phyloP scores from a whole-genome alignment of 2,888 invertebrate species.

The Melipona beecheii region DNA sequence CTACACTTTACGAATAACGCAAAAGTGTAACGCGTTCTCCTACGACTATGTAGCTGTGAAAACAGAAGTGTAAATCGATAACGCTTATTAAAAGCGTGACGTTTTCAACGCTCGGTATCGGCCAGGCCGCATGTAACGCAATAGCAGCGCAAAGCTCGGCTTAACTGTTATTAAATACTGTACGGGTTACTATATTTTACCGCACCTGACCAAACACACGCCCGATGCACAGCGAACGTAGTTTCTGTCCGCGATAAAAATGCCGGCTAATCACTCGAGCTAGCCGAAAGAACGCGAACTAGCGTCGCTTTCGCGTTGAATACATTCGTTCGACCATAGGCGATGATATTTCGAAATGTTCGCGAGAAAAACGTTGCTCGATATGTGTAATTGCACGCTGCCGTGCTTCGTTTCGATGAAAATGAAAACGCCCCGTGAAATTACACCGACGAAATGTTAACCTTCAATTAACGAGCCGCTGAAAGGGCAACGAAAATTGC shows the following conservation, averaged over 20 bases:
- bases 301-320: too few species aligned
- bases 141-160: background rate
- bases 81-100: background rate
- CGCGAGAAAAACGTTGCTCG: background rate
- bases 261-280: too few species aligned
- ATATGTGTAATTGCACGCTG: background rate
- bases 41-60: background rate
- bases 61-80: background rate
- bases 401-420: background rate
- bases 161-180: background rate
- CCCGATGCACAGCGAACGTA: background rate
- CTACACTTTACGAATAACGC: background rate
- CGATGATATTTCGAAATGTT: background rate
- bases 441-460: conserved; percentile 3
- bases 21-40: background rate
- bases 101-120: background rate
- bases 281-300: background rate
- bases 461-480: background rate
- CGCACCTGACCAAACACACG: background rate
- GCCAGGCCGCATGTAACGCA: too few species aligned
- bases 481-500: too few species aligned
- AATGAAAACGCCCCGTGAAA: background rate
- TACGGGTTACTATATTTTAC: background rate
- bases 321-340: background rate
- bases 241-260: background rate